phyloP scores from a whole-genome alignment of 92 coral and sea anemone genomes.

The Umimayanthus kanabou region DNA sequence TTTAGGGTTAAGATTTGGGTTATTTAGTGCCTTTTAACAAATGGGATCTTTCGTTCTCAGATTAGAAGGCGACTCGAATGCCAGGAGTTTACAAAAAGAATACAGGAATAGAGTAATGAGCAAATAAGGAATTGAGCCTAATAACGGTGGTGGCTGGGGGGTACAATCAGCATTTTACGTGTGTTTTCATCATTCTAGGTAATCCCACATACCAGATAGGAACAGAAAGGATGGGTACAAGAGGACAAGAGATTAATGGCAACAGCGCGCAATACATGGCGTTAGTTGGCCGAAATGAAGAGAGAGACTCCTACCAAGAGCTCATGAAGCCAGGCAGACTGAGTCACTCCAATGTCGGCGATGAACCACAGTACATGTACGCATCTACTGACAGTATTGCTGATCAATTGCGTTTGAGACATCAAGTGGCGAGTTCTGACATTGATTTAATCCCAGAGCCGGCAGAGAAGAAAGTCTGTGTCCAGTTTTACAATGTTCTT shows the following conservation, averaged over 20 bases:
- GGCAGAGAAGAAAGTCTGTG: neutral
- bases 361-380: neutral
- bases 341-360: neutral
- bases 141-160: too few species aligned
- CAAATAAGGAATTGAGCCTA: too few species aligned
- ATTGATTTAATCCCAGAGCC: neutral
- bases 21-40: too few species aligned
- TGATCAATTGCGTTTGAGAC: neutral
- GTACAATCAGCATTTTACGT: too few species aligned
- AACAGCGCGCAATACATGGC: neutral
- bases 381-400: neutral
- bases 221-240: neutral
- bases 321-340: conserved; percentile 6
- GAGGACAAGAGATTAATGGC: neutral
- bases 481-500: neutral
- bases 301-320: neutral
- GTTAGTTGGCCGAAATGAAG: neutral
- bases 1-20: too few species aligned
- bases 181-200: neutral
- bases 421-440: neutral
- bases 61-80: too few species aligned
- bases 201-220: conserved; percentile 5
- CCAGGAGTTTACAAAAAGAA: too few species aligned
- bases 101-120: too few species aligned
- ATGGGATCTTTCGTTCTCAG: too few species aligned